A percentile compares a stretch with the other conserved stretches of the same genome.
Evolutionary conservation across 2,113 vertebrate genomes (phyloP).

Genomic region (Ochotona curzoniae): DNA sequence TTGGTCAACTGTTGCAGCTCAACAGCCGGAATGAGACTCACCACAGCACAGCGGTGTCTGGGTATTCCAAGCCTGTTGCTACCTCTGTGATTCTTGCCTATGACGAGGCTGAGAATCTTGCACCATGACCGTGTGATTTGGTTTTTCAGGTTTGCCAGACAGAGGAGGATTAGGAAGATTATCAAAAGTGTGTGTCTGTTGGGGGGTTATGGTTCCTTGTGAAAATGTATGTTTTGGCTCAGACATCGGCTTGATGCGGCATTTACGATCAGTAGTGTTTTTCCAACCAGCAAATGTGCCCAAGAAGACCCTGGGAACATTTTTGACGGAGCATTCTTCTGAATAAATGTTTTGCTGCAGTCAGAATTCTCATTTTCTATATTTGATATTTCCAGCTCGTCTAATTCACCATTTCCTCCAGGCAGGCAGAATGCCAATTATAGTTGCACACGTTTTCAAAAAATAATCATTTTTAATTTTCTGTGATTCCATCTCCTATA

Average conservation of each 20-base stretch:
- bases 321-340: slow-evolving; percentile 62
- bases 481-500: background rate
- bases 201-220: slow-evolving; percentile 61
- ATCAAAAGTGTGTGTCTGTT: slow-evolving; percentile 61
- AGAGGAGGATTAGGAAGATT: slow-evolving; percentile 56
- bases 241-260: slow-evolving; percentile 60
- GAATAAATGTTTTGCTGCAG: slow-evolving; percentile 51
- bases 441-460: slow-evolving; percentile 16
- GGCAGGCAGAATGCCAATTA: slow-evolving; percentile 8
- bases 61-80: background rate
- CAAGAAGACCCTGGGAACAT: slow-evolving; percentile 74
- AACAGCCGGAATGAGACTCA: background rate
- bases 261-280: slow-evolving; percentile 73
- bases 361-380: slow-evolving; percentile 60
- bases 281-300: slow-evolving; percentile 22
- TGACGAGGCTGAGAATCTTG: background rate
- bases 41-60: background rate
- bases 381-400: slow-evolving; percentile 44
- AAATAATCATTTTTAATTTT: slow-evolving; percentile 42
- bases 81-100: slow-evolving; percentile 8
- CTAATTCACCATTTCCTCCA: slow-evolving; percentile 60
- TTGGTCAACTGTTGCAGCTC: background rate
- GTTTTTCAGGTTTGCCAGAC: slow-evolving; percentile 60
- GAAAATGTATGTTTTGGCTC: slow-evolving; percentile 79
- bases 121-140: background rate